Evolutionary conservation across 2,888 invertebrate genomes (phyloP), one percentile per base, ranked within the genome.

Genomic region (Heptascelio sp.): DNA sequence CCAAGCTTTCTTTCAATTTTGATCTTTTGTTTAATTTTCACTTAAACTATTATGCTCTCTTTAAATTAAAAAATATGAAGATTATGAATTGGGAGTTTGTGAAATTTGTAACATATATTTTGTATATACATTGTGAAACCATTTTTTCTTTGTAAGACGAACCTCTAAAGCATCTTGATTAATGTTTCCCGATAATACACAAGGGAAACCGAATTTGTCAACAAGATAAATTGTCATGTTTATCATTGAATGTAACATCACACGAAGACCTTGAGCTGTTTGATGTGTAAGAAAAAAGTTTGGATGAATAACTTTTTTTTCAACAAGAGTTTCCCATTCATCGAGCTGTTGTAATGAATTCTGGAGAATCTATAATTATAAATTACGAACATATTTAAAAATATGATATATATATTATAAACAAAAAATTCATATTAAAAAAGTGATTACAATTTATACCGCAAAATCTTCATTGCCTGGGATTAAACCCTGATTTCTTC

Each of bases 141-240:
- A 49, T 49, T 49, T 49, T 17, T 4, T 49, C 13, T 8, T 49
- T 3, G 37, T 19, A 4, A 37, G 13, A 64, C 64, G 21, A 26
- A 49, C 64, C 49, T 64, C 64, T n/a, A 64, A 30, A 11, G 64
- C n/a, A 40, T 49, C 49, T 21, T 49, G 49, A 49, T 49, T 49
- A 17, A 49, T 49, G 13, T 49, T 49, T 49, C 49, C 49, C 21
- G 49, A 17, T 49, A 49, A 49, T 9, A 49, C 19, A 21, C 4
- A 49, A 17, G 49, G 49, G 2, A 49, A 21, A 21, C 49, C 19
- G 19, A 49, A 49, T 49, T 49, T 17, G 13, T 49, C 49, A 11
- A 17, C 13, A 8, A 49, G 49, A 49, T 49, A 49, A 17, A 17
- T 19, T 49, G 49, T 49, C 49, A 49, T 49, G 19, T 49, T 19